Percentiles rank a stretch among this genome's conserved stretches.
phyloP scores from a whole-genome alignment of 2,113 vertebrate genomes.

The Poecile atricapillus region DNA sequence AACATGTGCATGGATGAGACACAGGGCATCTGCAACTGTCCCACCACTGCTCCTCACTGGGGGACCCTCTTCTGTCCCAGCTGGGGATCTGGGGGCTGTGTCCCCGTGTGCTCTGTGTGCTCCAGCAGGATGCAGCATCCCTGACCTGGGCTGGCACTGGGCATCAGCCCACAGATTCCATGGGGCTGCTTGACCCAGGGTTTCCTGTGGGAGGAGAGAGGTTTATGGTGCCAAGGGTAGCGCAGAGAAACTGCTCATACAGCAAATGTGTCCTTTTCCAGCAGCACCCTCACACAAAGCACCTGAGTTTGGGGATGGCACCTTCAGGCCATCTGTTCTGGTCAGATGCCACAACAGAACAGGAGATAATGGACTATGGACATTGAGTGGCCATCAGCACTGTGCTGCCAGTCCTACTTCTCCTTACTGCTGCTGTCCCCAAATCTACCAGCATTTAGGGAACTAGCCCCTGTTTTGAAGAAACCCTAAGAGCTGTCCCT shows the following conservation, averaged over 20 bases:
- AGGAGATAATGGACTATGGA: fast-evolving
- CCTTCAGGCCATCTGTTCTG: not conserved
- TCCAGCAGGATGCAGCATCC: not conserved
- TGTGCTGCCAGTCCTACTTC: not conserved
- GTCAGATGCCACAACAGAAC: not conserved
- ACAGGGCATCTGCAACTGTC: not conserved
- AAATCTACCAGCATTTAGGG: not conserved
- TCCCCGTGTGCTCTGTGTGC: not conserved
- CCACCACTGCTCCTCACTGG: not conserved
- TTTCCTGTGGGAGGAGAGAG: not conserved
- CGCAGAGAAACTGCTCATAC: not conserved
- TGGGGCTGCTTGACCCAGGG: not conserved
- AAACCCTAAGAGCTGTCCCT: not conserved
- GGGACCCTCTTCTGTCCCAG: not conserved
- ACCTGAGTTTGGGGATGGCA: not conserved
- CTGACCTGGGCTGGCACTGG: fast-evolving
- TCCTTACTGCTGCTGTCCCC: not conserved
- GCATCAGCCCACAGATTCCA: fast-evolving
- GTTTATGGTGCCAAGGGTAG: fast-evolving
- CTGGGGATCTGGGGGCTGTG: not conserved
- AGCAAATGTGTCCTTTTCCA: not conserved
- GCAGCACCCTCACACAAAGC: not conserved
- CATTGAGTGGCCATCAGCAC: fast-evolving
- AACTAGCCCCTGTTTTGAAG: fast-evolving
- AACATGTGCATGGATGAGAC: not conserved